These are phyloP conservation scores for Nudaria mundana DNA, from an alignment of 2,888 invertebrate species.

Conservation along the genomic window DNA sequence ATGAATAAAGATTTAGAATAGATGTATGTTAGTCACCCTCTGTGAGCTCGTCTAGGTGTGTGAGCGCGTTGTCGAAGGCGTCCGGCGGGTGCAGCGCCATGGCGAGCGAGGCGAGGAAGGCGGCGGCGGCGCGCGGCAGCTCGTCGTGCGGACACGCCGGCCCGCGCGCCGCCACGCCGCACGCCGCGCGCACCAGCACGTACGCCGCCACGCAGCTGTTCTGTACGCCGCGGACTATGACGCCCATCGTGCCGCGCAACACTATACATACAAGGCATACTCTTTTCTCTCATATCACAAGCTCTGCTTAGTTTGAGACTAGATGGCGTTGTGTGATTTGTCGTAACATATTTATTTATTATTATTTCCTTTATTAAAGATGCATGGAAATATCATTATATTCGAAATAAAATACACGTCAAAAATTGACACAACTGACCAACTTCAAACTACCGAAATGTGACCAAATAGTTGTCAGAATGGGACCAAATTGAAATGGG, in stretches of 20 bases:
- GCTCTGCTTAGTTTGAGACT: too few relatives aligned
- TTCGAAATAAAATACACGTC: too few relatives aligned
- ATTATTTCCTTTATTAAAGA: too few relatives aligned
- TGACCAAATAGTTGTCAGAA: too few relatives aligned
- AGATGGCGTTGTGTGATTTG: too few relatives aligned
- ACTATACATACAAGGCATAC: slow-evolving; percentile 36
- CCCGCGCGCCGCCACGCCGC: slow-evolving; percentile 87
- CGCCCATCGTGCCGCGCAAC: slow-evolving; percentile 62
- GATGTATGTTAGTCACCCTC: not conserved
- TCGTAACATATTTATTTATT: too few relatives aligned
- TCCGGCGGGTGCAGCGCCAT: slow-evolving; percentile 82
- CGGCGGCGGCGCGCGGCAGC: slow-evolving; percentile 84
- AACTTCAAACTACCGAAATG: too few relatives aligned
- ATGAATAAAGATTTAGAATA: too few relatives aligned
- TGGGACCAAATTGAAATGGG: too few relatives aligned
- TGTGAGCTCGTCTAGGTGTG: slow-evolving; percentile 68
- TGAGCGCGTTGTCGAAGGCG: slow-evolving; percentile 81
- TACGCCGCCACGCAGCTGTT: slow-evolving; percentile 80
- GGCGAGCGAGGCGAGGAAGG: slow-evolving; percentile 85
- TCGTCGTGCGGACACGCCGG: slow-evolving; percentile 87
- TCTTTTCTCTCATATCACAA: too few relatives aligned
- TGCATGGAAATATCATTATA: too few relatives aligned
- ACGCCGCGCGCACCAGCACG: slow-evolving; percentile 82
- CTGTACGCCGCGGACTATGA: slow-evolving; percentile 60
- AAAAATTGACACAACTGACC: too few relatives aligned